phyloP scores from a whole-genome alignment of 2,113 vertebrate species.

The Urocynchramus pylzowi region DNA sequence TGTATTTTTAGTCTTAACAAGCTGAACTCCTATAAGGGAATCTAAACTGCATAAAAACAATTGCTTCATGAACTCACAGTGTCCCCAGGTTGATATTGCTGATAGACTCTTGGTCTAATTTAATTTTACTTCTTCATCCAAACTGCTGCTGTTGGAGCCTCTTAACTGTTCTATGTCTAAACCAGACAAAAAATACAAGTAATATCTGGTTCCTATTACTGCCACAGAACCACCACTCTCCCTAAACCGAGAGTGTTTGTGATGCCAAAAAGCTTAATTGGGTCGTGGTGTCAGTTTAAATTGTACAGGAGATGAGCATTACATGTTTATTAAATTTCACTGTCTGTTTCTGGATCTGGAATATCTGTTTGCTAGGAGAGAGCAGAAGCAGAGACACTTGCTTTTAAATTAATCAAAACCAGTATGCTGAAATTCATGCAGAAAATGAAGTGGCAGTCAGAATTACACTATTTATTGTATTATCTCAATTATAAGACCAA shows the following conservation, averaged over 20 bases:
- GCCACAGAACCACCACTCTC: background rate
- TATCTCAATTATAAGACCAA: background rate
- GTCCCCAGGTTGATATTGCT: background rate
- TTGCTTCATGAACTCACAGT: background rate
- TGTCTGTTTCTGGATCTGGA: background rate
- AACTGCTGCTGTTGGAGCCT: background rate
- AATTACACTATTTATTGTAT: background rate
- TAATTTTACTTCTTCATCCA: background rate
- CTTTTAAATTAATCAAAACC: background rate
- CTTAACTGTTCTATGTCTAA: background rate
- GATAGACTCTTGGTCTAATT: background rate
- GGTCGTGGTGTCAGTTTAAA: slow-evolving; percentile 7
- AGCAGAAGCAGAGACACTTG: background rate
- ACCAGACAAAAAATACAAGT: background rate
- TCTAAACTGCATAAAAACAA: background rate
- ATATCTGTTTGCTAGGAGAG: background rate
- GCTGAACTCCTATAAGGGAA: background rate
- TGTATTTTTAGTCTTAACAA: background rate
- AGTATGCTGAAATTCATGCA: background rate
- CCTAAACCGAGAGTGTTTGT: background rate
- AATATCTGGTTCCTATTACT: background rate
- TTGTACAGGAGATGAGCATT: background rate
- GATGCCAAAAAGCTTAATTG: slow-evolving; percentile 25
- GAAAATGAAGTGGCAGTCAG: slow-evolving; percentile 12
- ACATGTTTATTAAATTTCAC: slow-evolving; percentile 24